A percentile compares a stretch with the other conserved stretches of the same genome.
phyloP scores from a whole-genome alignment of 1,140 invertebrate genomes.

The Drosophila baimaii region DNA sequence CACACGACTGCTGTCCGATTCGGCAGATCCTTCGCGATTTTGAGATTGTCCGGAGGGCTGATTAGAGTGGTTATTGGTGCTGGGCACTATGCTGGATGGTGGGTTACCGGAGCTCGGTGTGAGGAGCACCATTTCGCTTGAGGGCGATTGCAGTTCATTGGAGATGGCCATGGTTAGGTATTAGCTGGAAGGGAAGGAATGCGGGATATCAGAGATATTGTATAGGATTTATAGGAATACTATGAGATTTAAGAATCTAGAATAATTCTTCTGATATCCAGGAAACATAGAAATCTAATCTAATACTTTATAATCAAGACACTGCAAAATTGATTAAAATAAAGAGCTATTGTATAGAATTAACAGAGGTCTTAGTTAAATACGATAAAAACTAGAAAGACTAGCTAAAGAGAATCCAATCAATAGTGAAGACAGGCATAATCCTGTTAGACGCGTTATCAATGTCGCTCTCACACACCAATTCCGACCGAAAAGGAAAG shows the following conservation, averaged over 20 bases:
- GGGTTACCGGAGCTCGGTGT: slow-evolving; percentile 68
- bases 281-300: too few relatives aligned
- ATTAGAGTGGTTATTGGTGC: neutral
- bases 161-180: slow-evolving; percentile 48
- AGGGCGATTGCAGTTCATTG: slow-evolving; percentile 75
- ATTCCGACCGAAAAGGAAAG: neutral
- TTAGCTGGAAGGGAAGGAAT: neutral
- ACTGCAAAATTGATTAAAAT: too few relatives aligned
- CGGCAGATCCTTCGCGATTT: slow-evolving; percentile 68
- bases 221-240: neutral
- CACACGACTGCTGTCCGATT: slow-evolving; percentile 84
- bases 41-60: slow-evolving; percentile 11
- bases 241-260: neutral
- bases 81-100: slow-evolving; percentile 37
- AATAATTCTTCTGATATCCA: neutral
- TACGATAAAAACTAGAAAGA: too few relatives aligned
- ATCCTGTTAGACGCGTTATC: too few relatives aligned
- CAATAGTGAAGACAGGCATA: too few relatives aligned
- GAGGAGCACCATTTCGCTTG: slow-evolving; percentile 82
- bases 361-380: too few relatives aligned
- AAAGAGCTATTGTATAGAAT: too few relatives aligned
- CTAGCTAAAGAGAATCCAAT: too few relatives aligned
- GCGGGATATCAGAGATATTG: neutral
- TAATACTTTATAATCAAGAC: too few relatives aligned
- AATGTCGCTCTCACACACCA: too few relatives aligned